These are phyloP conservation scores for Prenolepis imparis DNA, from an alignment of 2,888 invertebrate species.

Conservation along the genomic window DNA sequence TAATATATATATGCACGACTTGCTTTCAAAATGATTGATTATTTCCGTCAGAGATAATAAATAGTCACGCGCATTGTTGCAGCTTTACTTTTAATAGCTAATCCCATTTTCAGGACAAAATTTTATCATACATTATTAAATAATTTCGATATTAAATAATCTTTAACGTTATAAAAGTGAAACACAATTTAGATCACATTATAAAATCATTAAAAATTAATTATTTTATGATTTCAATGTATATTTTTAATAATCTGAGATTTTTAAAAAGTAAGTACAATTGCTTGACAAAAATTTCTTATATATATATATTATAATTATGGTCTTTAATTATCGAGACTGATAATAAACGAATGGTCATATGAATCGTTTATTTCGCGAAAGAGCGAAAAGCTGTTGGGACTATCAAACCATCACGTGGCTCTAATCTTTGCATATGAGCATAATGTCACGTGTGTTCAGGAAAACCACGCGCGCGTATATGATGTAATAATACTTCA, in stretches of 20 bases:
- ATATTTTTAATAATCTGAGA: neutral
- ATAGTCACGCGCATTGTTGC: constrained; percentile 20
- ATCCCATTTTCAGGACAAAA: neutral
- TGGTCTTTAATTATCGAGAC: neutral
- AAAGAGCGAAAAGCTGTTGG: constrained; percentile 25
- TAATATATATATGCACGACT: neutral
- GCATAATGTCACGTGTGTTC: constrained; percentile 25
- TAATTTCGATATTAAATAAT: neutral
- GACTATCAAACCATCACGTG: constrained; percentile 29
- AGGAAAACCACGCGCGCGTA: neutral
- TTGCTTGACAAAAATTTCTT: neutral
- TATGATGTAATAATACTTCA: constrained; percentile 43
- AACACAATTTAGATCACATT: neutral
- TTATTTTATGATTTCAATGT: neutral
- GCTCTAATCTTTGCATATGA: constrained; percentile 33
- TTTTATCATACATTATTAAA: neutral
- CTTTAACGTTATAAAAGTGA: neutral
- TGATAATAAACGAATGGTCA: neutral
- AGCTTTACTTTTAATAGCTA: neutral
- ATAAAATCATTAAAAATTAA: neutral
- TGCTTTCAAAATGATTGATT: neutral
- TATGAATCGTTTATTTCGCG: neutral
- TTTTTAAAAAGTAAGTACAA: neutral
- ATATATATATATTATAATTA: neutral
- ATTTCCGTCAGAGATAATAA: constrained; percentile 28